Base-by-base conservation (phyloP, 2,113 vertebrate species). In the Cynocephalus volans region DNA sequence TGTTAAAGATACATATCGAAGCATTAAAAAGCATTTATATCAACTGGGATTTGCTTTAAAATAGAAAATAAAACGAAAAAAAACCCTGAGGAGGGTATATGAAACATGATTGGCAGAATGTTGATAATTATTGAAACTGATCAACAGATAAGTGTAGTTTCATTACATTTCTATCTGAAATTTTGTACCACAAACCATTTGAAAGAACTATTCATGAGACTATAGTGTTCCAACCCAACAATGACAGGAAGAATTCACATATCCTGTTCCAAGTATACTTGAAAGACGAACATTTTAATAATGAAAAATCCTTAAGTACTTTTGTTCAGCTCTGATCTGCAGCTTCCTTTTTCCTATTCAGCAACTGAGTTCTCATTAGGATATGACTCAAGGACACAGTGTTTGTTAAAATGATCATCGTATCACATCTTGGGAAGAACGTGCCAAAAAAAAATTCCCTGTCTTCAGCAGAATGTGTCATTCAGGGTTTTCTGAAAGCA, bases 181-280 rank as follows among this genome's bases (percentile, higher is more conserved):
- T 65, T 90, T 79, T 84, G 88, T 94, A 19, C 72, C 54, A 97
- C 36, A 85, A 95, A 62, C 26, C 6, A 33, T 67, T 77, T 77
- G 18, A 60, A 73, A 92, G 62, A 94, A 87, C 79, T 83, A n/a
- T 73, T 80, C 45, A 21, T 8, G 69, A 75, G 50, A 41, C 41
- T 65, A 8, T 2, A 3, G 0, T 21, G n/a, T 77, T 62, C 54
- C n/a, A 28, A 48, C 5, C 26, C 18, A 76, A 60, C 52, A 72
- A 75, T 5, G 23, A 81, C 41, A 89, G 76, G 76, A 60, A 70
- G 50, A 67, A 88, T 67, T 93, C 87, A 50, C 62, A 88, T 5
- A 45, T 6, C 21, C 4, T 75, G 26, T 93, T 65, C 26, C 69
- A 58, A 28, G 36, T n/a, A 26, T 26, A 48, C 26, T 64, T 24